Evolutionary conservation across 2,888 invertebrate genomes (phyloP), one percentile per base, ranked within the genome.

Genomic region (Calameuta filiformis): DNA sequence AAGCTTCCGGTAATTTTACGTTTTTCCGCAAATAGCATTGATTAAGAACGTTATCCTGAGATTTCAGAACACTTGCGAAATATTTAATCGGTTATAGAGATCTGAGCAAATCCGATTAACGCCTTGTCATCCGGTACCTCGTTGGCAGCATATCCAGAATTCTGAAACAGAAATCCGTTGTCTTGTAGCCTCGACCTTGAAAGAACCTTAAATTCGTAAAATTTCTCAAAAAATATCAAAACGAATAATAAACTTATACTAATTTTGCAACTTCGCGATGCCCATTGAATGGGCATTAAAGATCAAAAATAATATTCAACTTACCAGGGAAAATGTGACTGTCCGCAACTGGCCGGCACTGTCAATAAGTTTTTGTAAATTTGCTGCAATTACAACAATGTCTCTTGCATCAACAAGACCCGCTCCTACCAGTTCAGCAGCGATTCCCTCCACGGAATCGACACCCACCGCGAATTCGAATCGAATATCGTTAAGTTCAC

Each of bases 61-160:
- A 81, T 35, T 83, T 82, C 77, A 80, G 81, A 85, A 84, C 77
- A 79, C 75, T 81, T 76, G 40, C 37, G 31, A 71, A 78, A 78
- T 68, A 15, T 77, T 92, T 94, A 97, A 94, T 97, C 97, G 85
- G 96, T 96, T 91, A 98, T 96, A 87, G 98, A 98, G 91, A 99
- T 96, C 93, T 99, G 99, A 91, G 99, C 99, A 94, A 96, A 99
- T 89, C 99, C 99, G 90, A 99, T 95, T 85, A 99, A 94, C 73
- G 98, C 96, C 90, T 97, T 97, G 92, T 99, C 99, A 92, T 99
- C 99, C 77, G 97, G 95, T 81, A 96, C 94, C 93, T 97, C 98
- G 87, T 95, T 96, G 76, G 94, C 94, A 82, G 93, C 94, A 85
- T 94, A 93, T 81, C 95, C 95, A 80, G 96, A 95, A 91, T 94